Evolutionary conservation across 2,113 vertebrate species (phyloP).

Genomic region (Spilogale gracilis): DNA sequence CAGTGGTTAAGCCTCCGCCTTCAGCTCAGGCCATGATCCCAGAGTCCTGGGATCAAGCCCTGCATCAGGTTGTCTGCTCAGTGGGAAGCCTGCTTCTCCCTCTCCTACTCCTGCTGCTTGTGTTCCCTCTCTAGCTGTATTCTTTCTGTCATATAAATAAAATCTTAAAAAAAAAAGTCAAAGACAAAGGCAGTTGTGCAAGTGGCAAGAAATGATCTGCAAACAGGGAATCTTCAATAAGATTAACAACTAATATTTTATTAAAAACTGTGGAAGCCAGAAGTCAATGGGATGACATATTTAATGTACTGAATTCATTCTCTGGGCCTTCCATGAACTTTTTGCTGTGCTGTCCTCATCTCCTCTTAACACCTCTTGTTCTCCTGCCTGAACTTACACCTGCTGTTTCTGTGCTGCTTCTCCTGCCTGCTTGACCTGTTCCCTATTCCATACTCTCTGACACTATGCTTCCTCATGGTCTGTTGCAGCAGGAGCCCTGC

Average conservation of each 20-base stretch:
- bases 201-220: neutral
- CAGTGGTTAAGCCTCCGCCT: too few species aligned
- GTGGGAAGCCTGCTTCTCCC: too few species aligned
- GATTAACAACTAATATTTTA: neutral
- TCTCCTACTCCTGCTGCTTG: too few species aligned
- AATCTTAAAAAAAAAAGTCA: neutral
- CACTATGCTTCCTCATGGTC: neutral
- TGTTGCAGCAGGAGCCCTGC: neutral
- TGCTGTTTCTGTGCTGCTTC: neutral
- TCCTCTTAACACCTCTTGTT: neutral
- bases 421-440: neutral
- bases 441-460: neutral
- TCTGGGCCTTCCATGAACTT: neutral
- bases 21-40: too few species aligned
- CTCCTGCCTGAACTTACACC: too few species aligned
- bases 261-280: neutral
- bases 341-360: neutral
- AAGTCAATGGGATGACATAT: neutral
- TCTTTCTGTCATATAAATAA: too few species aligned
- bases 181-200: neutral
- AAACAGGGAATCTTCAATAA: neutral
- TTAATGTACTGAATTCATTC: neutral
- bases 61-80: too few species aligned
- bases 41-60: too few species aligned
- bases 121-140: too few species aligned